phyloP scores from a whole-genome alignment of 2,797 vertebrate species.

The Crenichthys baileyi region DNA sequence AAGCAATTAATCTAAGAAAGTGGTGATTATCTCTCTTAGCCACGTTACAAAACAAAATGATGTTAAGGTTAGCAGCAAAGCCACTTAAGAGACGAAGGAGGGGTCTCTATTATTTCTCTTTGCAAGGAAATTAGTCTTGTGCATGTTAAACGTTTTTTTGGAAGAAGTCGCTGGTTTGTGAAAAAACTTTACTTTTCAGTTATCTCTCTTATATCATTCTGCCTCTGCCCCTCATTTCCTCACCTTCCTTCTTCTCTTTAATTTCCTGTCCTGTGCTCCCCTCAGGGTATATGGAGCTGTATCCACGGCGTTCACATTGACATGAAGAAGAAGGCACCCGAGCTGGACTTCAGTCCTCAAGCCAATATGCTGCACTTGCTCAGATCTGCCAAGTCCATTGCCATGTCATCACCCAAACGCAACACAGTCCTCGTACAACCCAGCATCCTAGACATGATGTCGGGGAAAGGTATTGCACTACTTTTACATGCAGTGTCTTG shows the following conservation, averaged over 20 bases:
- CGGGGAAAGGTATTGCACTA: constrained; percentile 84
- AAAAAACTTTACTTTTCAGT: constrained; percentile 27
- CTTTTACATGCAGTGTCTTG: background rate
- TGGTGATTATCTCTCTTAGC: constrained; percentile 56
- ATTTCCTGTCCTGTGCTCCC: constrained; percentile 27
- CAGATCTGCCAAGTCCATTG: constrained; percentile 93
- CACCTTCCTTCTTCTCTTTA: constrained; percentile 7
- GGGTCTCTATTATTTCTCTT: constrained; percentile 43
- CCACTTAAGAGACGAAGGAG: constrained; percentile 21
- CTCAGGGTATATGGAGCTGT: constrained; percentile 97
- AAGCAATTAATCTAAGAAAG: constrained; percentile 56
- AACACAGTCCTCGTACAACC: constrained; percentile 79
- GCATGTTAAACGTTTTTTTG: constrained; percentile 28
- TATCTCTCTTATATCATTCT: constrained; percentile 23
- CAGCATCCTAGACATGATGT: constrained; percentile 87
- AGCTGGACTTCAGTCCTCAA: constrained; percentile 92
- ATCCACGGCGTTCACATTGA: constrained; percentile 98
- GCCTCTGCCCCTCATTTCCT: constrained; percentile 8
- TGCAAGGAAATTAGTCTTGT: constrained; percentile 43
- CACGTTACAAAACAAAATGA: constrained; percentile 59
- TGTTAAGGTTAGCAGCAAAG: constrained; percentile 52
- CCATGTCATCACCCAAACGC: constrained; percentile 92
- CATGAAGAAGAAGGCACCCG: constrained; percentile 94
- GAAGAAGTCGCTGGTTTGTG: constrained; percentile 33
- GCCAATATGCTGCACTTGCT: constrained; percentile 97